Evolutionary conservation across 2,113 vertebrate species (phyloP).

Genomic region (Nothobranchius furzeri): DNA sequence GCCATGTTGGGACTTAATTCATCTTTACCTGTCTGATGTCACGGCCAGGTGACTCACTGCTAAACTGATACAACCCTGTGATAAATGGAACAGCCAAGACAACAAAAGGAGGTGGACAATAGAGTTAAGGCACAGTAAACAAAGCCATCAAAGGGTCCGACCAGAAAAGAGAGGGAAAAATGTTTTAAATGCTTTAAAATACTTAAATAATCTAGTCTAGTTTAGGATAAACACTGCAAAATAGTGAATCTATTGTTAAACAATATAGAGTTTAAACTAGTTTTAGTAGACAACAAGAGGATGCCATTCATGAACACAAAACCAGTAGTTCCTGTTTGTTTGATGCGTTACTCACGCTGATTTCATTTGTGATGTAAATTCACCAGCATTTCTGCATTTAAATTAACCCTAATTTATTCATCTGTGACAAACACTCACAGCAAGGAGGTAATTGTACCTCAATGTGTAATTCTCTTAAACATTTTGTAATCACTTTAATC

Average conservation of each 20-base stretch:
- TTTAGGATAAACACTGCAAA: too few relatives aligned
- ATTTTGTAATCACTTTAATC: constrained; percentile 58
- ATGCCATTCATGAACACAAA: constrained; percentile 10
- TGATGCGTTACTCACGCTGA: constrained; percentile 56
- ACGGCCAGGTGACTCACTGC: constrained; percentile 6
- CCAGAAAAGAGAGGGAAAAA: not conserved
- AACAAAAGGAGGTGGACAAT: not conserved
- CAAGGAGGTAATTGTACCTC: constrained; percentile 56
- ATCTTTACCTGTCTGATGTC: constrained; percentile 48
- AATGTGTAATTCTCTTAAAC: constrained; percentile 62
- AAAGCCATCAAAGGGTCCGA: constrained; percentile 5
- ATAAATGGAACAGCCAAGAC: constrained; percentile 1
- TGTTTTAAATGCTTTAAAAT: too few relatives aligned
- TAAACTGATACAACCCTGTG: constrained; percentile 10
- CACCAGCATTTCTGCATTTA: constrained; percentile 35
- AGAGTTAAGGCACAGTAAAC: not conserved
- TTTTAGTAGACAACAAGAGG: constrained; percentile 31
- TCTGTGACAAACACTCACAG: constrained; percentile 48
- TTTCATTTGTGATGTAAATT: constrained; percentile 54
- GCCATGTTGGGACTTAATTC: constrained; percentile 25
- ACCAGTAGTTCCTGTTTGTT: constrained; percentile 33
- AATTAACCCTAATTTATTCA: constrained; percentile 61
- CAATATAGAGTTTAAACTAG: not conserved
- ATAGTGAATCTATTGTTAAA: too few relatives aligned
- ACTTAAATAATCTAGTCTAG: too few relatives aligned